Percentiles rank a stretch among this genome's conserved stretches.
Conservation (phyloP, 2,797 vertebrate genomes). For the Enoplosus armatus region DNA sequence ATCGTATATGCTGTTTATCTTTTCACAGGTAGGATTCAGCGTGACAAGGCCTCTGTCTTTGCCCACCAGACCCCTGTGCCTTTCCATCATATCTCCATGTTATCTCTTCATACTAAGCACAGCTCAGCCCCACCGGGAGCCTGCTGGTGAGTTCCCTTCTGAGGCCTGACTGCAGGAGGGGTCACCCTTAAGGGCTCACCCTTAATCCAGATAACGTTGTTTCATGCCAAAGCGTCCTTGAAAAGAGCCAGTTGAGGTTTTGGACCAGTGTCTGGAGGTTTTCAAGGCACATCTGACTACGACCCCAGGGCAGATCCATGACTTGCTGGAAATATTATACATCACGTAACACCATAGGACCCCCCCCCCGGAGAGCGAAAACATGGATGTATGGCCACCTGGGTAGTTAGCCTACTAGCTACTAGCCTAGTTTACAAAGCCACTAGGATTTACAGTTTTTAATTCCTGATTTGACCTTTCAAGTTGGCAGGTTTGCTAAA, state of each 20-base stretch:
- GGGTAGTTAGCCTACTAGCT: too few species aligned
- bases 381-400: background rate
- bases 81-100: background rate
- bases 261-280: background rate
- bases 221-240: background rate
- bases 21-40: background rate
- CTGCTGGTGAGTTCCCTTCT: background rate
- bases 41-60: background rate
- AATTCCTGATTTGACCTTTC: background rate
- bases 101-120: conserved; percentile 23
- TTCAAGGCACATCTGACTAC: background rate
- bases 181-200: background rate
- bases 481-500: background rate
- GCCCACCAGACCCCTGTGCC: background rate
- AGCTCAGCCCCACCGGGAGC: background rate
- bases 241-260: background rate
- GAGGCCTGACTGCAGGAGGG: background rate
- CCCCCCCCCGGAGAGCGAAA: too few species aligned
- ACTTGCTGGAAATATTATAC: background rate
- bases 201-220: background rate
- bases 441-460: background rate
- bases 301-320: background rate
- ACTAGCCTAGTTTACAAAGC: background rate
- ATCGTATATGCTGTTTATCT: background rate
- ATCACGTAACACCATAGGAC: background rate